A percentile compares a stretch with the other conserved stretches of the same genome.
Evolutionary conservation across 2,113 vertebrate genomes (phyloP).

Genomic region (Rhombomys opimus): DNA sequence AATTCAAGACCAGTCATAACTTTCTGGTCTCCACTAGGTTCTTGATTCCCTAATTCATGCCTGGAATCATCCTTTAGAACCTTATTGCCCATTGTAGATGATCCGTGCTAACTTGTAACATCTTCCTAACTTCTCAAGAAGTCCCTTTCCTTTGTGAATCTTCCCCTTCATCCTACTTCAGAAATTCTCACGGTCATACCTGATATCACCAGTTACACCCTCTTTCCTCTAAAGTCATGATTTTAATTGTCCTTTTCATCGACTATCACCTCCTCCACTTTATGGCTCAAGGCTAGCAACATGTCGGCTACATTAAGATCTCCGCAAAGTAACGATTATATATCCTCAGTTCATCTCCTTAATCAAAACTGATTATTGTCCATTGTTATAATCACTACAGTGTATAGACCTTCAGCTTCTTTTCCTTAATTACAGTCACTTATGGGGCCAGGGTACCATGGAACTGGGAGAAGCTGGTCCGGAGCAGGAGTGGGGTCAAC

Average conservation of each 20-base stretch:
- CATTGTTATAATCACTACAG: neutral
- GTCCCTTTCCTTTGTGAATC: neutral
- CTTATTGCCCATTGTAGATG: neutral
- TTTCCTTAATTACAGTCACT: neutral
- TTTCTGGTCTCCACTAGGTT: neutral
- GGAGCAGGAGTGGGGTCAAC: too few relatives aligned
- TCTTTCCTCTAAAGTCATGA: neutral
- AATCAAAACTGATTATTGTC: neutral
- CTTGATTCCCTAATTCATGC: neutral
- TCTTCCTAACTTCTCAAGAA: neutral
- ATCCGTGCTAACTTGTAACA: neutral
- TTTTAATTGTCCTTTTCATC: constrained; percentile 20
- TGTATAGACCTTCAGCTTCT: neutral
- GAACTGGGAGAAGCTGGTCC: too few relatives aligned
- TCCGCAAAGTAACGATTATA: neutral
- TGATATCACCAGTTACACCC: neutral
- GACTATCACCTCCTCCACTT: neutral
- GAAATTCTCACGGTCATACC: neutral
- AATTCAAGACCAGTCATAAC: neutral
- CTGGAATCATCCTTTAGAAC: neutral
- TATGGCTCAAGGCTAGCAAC: neutral
- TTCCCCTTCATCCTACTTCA: neutral
- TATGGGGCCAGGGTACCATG: too few relatives aligned
- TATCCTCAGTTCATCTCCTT: neutral
- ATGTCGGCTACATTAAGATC: neutral